Evolutionary conservation across 2,113 vertebrate species (phyloP).

Genomic region (Rhinoderma darwinii): DNA sequence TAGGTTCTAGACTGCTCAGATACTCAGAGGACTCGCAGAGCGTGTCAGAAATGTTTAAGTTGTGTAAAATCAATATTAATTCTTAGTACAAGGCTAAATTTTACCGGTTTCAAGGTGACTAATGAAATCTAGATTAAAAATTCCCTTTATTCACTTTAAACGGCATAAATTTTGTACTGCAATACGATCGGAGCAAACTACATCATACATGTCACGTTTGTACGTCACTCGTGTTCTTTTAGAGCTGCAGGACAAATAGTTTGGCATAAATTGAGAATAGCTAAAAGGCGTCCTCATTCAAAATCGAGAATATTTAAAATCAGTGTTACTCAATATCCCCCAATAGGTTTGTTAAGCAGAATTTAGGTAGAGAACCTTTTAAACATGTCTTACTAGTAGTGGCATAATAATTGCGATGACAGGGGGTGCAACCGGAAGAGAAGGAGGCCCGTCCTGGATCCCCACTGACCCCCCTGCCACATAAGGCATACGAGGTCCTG

Average conservation of each 20-base stretch:
- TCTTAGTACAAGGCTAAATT: background rate
- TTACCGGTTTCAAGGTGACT: background rate
- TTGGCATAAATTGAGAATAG: background rate
- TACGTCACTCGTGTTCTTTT: background rate
- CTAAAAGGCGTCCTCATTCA: background rate
- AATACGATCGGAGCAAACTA: background rate
- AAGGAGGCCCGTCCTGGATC: no score
- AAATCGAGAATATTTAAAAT: background rate
- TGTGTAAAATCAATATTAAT: conserved; percentile 12
- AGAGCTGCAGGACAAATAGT: background rate
- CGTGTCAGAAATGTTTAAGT: background rate
- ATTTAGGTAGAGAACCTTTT: no score
- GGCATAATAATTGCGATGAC: no score
- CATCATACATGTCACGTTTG: background rate
- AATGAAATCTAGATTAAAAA: background rate
- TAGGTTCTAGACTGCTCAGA: background rate
- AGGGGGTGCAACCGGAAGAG: no score
- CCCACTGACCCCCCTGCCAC: no score
- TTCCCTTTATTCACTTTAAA: conserved; percentile 7
- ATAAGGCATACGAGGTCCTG: no score
- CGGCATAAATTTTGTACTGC: background rate
- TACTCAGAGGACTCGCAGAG: background rate
- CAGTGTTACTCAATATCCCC: no score
- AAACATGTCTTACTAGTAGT: no score
- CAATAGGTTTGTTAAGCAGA: no score